Percentiles rank a stretch among this genome's conserved stretches.
These are phyloP conservation scores for Ictalurus furcatus DNA, from an alignment of 2,113 vertebrate genomes.

Conservation along the genomic window DNA sequence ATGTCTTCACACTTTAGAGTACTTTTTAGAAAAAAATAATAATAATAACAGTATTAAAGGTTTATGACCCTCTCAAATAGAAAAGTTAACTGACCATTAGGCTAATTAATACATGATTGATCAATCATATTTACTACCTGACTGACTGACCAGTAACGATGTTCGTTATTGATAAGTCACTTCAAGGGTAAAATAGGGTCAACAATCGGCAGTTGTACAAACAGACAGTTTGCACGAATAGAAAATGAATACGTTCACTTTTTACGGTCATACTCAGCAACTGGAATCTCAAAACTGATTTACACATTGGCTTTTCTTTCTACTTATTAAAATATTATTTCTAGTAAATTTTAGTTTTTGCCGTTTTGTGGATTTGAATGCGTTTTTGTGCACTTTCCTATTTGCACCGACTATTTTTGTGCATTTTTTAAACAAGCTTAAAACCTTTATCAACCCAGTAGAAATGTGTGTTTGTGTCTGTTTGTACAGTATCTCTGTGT, in stretches of 20 bases:
- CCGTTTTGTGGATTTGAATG: neutral
- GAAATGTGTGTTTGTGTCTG: conserved; percentile 55
- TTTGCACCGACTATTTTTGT: neutral
- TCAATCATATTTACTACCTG: neutral
- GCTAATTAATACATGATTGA: neutral
- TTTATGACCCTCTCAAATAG: neutral
- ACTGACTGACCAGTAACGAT: neutral
- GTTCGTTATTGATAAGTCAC: neutral
- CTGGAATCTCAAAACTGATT: neutral
- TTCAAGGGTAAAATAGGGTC: neutral
- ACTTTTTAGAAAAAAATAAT: no score
- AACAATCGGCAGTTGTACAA: neutral
- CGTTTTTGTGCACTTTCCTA: neutral
- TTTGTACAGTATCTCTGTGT: conserved; percentile 40
- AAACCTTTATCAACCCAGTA: neutral
- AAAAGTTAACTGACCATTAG: neutral
- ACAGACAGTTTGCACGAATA: neutral
- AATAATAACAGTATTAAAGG: neutral
- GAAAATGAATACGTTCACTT: neutral
- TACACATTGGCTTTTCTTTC: neutral
- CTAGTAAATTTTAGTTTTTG: neutral
- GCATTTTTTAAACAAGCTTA: neutral
- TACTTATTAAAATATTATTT: neutral
- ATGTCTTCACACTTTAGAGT: neutral
- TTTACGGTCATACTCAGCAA: neutral